A percentile compares a stretch with the other conserved stretches of the same genome.
Conservation (phyloP, 2,797 vertebrate species). For the Macroramphosus scolopax region DNA sequence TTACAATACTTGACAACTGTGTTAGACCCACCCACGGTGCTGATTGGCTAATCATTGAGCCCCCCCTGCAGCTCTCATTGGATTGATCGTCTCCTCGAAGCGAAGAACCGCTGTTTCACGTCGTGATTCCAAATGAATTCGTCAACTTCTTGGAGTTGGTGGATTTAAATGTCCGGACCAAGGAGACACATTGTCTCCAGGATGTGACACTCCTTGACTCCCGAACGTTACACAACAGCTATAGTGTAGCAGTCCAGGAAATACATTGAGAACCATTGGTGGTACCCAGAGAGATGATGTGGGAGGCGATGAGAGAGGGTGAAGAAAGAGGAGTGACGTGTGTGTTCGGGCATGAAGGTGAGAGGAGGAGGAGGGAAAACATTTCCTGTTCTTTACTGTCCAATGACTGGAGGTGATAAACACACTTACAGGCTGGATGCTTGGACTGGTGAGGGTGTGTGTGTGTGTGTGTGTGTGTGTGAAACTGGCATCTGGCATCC, state of each 20-base stretch:
- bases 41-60: too few relatives aligned
- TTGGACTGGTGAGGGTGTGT: not conserved
- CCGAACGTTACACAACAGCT: constrained; percentile 36
- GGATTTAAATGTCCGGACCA: too few relatives aligned
- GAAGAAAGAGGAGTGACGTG: constrained; percentile 22
- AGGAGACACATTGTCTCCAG: too few relatives aligned
- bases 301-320: constrained; percentile 27
- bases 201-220: too few relatives aligned
- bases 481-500: constrained; percentile 64
- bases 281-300: constrained; percentile 45
- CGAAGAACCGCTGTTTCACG: too few relatives aligned
- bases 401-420: constrained; percentile 70
- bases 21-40: too few relatives aligned
- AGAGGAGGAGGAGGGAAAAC: constrained; percentile 58
- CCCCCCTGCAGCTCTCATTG: too few relatives aligned
- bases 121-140: too few relatives aligned
- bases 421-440: constrained; percentile 45
- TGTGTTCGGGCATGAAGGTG: constrained; percentile 36
- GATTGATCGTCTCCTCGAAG: too few relatives aligned
- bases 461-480: constrained; percentile 32
- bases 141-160: too few relatives aligned
- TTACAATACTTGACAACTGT: too few relatives aligned
- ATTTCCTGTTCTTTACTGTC: constrained; percentile 79
- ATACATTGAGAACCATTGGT: constrained; percentile 45
- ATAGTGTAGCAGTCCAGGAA: constrained; percentile 33